A percentile compares a stretch with the other conserved stretches of the same genome.
Evolutionary conservation across 2,113 vertebrate genomes (phyloP).

Genomic region (Thamnophis sirtalis): DNA sequence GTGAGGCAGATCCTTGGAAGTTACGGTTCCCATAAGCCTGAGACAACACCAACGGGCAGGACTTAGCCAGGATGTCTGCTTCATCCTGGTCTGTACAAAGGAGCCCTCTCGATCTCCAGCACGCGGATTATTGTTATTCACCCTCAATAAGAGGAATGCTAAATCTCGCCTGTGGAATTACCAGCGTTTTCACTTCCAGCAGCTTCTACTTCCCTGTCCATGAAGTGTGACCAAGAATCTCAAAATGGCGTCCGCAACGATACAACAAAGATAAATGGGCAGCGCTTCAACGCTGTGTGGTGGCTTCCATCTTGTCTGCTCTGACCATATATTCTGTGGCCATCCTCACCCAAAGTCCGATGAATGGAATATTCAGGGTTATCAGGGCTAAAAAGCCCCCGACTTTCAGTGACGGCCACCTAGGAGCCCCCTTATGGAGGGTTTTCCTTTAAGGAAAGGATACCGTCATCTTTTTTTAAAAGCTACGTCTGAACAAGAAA

Average conservation of each 20-base stretch:
- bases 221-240: not conserved
- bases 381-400: rapidly evolving
- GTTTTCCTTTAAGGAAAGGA: not conserved
- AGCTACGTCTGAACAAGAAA: not conserved
- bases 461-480: not conserved
- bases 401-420: rapidly evolving
- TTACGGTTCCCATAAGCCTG: too few relatives aligned
- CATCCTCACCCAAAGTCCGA: not conserved
- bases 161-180: not conserved
- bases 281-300: not conserved
- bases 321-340: not conserved
- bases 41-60: too few relatives aligned
- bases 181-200: not conserved
- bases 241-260: not conserved
- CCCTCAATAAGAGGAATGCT: not conserved
- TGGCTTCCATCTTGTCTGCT: not conserved
- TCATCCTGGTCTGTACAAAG: not conserved
- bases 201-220: not conserved
- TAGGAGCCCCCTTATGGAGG: not conserved
- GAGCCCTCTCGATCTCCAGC: not conserved
- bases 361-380: rapidly evolving
- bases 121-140: not conserved
- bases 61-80: not conserved
- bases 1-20: too few relatives aligned
- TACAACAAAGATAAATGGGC: not conserved